Evolutionary conservation across 2,888 invertebrate genomes (phyloP).

Genomic region (Lasioglossum villosulum): DNA sequence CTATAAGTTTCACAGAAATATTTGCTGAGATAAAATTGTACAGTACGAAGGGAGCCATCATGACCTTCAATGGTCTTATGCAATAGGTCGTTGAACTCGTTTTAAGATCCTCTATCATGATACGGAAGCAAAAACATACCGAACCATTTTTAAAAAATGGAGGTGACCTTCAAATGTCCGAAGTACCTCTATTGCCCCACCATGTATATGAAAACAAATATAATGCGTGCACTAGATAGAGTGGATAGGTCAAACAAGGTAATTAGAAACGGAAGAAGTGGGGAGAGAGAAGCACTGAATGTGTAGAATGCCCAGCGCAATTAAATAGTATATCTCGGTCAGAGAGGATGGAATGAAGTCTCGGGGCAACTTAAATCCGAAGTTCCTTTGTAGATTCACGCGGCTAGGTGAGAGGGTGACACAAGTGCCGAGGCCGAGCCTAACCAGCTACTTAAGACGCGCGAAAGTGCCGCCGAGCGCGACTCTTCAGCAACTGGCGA

Average conservation of each 20-base stretch:
- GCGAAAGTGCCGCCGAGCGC: slow-evolving; percentile 86
- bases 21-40: no score
- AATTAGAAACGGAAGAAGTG: background rate
- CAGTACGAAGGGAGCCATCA: no score
- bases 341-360: background rate
- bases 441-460: slow-evolving; percentile 82
- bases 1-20: no score
- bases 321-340: background rate
- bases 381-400: slow-evolving; percentile 73
- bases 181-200: no score
- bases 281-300: background rate
- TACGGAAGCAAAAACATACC: no score
- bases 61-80: no score
- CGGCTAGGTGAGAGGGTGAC: slow-evolving; percentile 79
- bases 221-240: background rate
- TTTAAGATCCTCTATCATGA: no score
- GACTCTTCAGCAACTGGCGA: slow-evolving; percentile 87
- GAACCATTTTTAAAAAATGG: no score
- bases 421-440: slow-evolving; percentile 80
- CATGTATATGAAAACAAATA: background rate
- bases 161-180: no score
- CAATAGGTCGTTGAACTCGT: no score
- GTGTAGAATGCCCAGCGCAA: background rate
- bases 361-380: background rate
- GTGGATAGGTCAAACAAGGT: background rate